A percentile compares a stretch with the other conserved stretches of the same genome.
phyloP scores from a whole-genome alignment of 2,888 invertebrate species.

The Temnothorax rugatulus region DNA sequence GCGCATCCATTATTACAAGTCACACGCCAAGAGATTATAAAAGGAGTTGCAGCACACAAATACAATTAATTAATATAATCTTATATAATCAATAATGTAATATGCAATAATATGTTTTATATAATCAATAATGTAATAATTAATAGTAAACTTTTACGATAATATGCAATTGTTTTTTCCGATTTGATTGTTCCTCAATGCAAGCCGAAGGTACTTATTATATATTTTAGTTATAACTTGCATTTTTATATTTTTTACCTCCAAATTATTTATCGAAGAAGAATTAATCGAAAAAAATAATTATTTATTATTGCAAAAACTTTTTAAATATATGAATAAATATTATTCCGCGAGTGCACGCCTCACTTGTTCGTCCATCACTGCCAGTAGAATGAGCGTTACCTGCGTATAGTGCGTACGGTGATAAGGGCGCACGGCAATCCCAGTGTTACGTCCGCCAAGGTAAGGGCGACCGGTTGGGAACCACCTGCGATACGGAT shows the following conservation, averaged over 20 bases:
- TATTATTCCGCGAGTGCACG: background rate
- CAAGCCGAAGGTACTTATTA: background rate
- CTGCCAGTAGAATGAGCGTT: conserved; percentile 35
- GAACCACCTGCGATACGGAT: conserved; percentile 81
- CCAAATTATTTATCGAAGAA: background rate
- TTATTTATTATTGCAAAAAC: background rate
- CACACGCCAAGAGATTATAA: conserved; percentile 1
- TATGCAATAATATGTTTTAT: background rate
- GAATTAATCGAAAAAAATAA: background rate
- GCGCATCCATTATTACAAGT: background rate
- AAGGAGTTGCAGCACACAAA: background rate
- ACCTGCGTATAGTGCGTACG: conserved; percentile 79
- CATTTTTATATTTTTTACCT: background rate
- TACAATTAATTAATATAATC: background rate
- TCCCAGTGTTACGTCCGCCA: conserved; percentile 78
- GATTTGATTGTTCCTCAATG: background rate
- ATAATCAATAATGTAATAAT: background rate
- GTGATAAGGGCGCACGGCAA: conserved; percentile 79
- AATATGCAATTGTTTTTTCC: background rate
- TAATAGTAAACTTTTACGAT: background rate
- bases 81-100: background rate
- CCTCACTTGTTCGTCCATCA: background rate
- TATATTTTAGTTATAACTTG: background rate
- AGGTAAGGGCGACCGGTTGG: conserved; percentile 77
- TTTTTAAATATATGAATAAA: background rate